Base-by-base conservation (phyloP, 2,888 invertebrate species). In the Tolmerus cingulatus region DNA sequence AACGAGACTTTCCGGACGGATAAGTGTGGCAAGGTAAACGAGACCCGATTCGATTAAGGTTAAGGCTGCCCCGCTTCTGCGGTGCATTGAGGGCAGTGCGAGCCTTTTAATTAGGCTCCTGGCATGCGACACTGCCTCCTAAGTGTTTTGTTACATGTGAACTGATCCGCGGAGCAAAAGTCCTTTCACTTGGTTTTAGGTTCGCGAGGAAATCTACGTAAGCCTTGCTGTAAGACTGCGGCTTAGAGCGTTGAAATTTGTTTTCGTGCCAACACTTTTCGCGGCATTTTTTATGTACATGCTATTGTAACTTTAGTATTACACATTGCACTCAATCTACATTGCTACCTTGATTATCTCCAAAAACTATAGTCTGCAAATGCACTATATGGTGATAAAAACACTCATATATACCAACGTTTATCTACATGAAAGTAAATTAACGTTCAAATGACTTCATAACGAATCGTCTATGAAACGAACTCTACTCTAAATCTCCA, bases 21-120 rank as follows among this genome's bases (percentile, higher is more conserved):
- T 78, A 43, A 40, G 78, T 40, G 40, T 78, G 78, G 43, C 78
- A 78, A 78, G 40, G 40, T 78, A 78, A 78, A 78, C 78, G 37
- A 78, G 78, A 19, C 66, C 34, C 43, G 23, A 78, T 37, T 43
- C 43, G 40, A 78, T 78, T 43, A 78, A 78, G 78, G 78, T 78
- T 78, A 78, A 78, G 78, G 78, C 78, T 78, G 2, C 16, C 43
- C n/a, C 66, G 12, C 12, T 51, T 23, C 23, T 66, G 27, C 27
- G 66, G 51, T 7, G 27, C 1, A 66, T 66, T 27, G 66, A 66
- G 66, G 12, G 66, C 7, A 23, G 8, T 51, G 66, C 19, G 66
- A 66, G 27, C 66, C 66, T 66, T 66, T 66, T 66, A 66, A 66
- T 66, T 66, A 66, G 66, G 27, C 66, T 4, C 27, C 66, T 66